Base-by-base conservation (phyloP, 2,888 invertebrate species). In the Oscheius onirici region DNA sequence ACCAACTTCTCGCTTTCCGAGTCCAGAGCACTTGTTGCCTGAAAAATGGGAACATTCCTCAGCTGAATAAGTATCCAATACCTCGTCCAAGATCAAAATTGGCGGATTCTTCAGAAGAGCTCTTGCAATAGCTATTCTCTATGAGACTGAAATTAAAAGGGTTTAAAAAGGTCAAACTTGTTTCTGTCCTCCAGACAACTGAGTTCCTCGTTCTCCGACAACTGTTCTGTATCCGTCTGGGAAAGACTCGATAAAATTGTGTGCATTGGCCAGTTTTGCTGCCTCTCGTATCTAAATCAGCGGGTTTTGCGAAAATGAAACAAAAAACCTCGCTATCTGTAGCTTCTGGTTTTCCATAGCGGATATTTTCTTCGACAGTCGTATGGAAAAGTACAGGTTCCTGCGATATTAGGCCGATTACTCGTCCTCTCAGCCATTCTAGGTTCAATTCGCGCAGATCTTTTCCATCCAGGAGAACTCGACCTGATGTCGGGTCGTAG, bases 341-440 rank as follows among this genome's bases (percentile, higher is more conserved):
- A 10, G 91, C 91, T 65, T 88, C 87, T 1, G 91, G 90, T 49
- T 87, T 83, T 0, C 95, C 95, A 87, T 95, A 97, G 66, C 95
- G 91, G 69, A 97, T 97, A 89, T 97, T 97, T 89, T 97, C 97
- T 88, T 92, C 90, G 2, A 97, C 92, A 6, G 92, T 92, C 11
- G 95, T 94, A 0, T 94, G 95, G 90, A 97, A 97, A 41, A 97
- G 89, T 52, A 95, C 92, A 0, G 97, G 97, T 88, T 97, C 96
- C 89, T 90, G 85, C 0, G 84, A 80, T 28, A 82, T 82, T 17
- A 82, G 72, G 2, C 82, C 82, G 51, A 82, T 79, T 13, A 74
- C 92, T 60, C 92, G 90, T 15, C 94, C 92, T 49, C 97, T 90
- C 22, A 97, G 90, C 95, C 96, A 97, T 46, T 92, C 91, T 0